Evolutionary conservation across 2,888 invertebrate genomes (phyloP).

Genomic region (Trypoxylon attenuatum): DNA sequence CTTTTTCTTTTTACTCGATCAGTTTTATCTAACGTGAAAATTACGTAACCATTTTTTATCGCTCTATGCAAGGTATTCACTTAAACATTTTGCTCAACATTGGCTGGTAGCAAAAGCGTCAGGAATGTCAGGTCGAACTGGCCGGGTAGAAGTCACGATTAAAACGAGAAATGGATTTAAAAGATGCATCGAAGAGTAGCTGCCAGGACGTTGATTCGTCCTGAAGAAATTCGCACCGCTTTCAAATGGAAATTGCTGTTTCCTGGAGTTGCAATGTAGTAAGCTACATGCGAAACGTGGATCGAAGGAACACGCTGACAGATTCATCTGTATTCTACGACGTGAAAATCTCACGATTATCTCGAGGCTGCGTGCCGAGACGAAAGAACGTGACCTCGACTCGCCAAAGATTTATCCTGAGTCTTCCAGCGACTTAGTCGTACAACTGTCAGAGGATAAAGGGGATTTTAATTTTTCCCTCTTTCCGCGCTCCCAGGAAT

Average conservation of each 20-base stretch:
- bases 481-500: conserved; percentile 1
- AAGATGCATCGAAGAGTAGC: conserved; percentile 2
- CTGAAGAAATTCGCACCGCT: background rate
- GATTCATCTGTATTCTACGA: conserved; percentile 66
- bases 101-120: too few species aligned
- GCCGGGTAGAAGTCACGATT: conserved; percentile 5
- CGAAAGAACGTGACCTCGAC: conserved; percentile 48
- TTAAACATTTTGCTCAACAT: too few species aligned
- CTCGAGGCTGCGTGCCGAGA: conserved; percentile 44
- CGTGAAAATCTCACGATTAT: conserved; percentile 64
- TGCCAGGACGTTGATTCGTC: background rate
- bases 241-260: conserved; percentile 1
- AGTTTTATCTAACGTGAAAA: too few species aligned
- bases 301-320: conserved; percentile 54
- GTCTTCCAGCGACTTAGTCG: conserved; percentile 39
- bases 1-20: too few species aligned
- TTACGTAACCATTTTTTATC: too few species aligned
- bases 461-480: conserved; percentile 14
- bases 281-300: conserved; percentile 8
- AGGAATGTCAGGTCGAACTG: too few species aligned
- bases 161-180: conserved; percentile 10
- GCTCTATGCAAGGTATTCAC: too few species aligned
- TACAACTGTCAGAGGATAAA: conserved; percentile 29
- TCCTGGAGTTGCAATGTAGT: conserved; percentile 15
- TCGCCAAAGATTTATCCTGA: conserved; percentile 54